Conservation (phyloP, 2,888 invertebrate genomes). For the Galerucella calmariensis region DNA sequence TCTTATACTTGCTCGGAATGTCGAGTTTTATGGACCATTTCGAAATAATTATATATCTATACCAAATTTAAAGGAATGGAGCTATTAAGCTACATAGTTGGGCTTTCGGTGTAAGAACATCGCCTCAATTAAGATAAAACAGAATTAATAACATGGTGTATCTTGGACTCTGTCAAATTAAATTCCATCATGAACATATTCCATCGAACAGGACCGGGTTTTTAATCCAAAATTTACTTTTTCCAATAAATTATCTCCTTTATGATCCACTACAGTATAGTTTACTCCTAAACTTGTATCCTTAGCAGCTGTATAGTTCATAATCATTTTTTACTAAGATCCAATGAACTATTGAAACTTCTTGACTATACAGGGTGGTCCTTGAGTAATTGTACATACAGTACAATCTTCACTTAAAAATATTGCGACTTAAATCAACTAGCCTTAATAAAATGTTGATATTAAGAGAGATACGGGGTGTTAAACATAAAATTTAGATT, state of each 20-base stretch:
- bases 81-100: constrained; percentile 46
- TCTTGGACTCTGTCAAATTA: constrained; percentile 44
- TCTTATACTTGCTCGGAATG: constrained; percentile 39
- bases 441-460: too few relatives aligned
- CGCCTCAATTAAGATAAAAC: constrained; percentile 53
- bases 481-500: too few relatives aligned
- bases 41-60: constrained; percentile 47
- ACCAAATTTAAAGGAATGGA: constrained; percentile 44
- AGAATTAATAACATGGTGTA: constrained; percentile 51
- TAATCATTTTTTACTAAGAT: too few relatives aligned
- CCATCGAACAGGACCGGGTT: constrained; percentile 22
- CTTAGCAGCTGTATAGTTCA: too few relatives aligned
- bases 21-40: constrained; percentile 45
- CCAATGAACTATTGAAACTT: too few relatives aligned
- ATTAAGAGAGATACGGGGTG: too few relatives aligned
- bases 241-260: neutral
- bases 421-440: too few relatives aligned
- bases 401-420: too few relatives aligned
- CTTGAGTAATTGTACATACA: too few relatives aligned
- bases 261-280: too few relatives aligned
- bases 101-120: constrained; percentile 46
- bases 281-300: too few relatives aligned
- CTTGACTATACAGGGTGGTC: too few relatives aligned
- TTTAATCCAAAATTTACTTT: neutral
- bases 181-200: constrained; percentile 43